A percentile compares a stretch with the other conserved stretches of the same genome.
Conservation (phyloP, 2,797 vertebrate genomes). For the Sparus aurata region DNA sequence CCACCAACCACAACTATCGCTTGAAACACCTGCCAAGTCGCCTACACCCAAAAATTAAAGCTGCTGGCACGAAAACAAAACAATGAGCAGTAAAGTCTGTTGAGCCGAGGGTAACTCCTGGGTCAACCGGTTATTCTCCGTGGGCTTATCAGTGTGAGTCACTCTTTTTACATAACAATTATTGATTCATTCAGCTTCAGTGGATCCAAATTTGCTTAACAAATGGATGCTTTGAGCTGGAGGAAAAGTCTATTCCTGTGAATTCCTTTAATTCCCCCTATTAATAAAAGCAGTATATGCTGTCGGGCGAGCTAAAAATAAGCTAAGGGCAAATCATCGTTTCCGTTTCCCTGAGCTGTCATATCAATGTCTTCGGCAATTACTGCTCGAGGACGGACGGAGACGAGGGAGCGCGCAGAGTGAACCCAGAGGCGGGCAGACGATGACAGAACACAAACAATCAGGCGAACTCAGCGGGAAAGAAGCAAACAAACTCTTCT, state of each 20-base stretch:
- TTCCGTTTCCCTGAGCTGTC: slow-evolving; percentile 39
- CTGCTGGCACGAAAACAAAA: too few relatives aligned
- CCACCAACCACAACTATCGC: too few relatives aligned
- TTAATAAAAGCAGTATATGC: neutral
- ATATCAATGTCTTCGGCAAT: slow-evolving; percentile 58
- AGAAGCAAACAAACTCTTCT: slow-evolving; percentile 51
- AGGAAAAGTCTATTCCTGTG: neutral
- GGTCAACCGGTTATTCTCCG: too few relatives aligned
- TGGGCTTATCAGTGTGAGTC: too few relatives aligned
- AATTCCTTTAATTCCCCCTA: neutral
- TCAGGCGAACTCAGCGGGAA: slow-evolving; percentile 56
- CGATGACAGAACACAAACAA: slow-evolving; percentile 54
- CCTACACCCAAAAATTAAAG: too few relatives aligned
- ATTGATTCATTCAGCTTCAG: neutral
- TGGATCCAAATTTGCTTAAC: neutral
- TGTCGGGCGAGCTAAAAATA: neutral
- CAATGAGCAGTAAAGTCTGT: too few relatives aligned
- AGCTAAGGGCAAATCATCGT: neutral
- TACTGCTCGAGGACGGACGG: slow-evolving; percentile 40
- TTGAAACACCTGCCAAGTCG: too few relatives aligned
- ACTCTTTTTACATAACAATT: neutral
- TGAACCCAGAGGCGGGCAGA: slow-evolving; percentile 35
- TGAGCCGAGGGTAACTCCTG: too few relatives aligned
- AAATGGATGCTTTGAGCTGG: neutral
- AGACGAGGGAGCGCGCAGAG: neutral